Percentiles rank a stretch among this genome's conserved stretches.
phyloP scores from a whole-genome alignment of 2,888 invertebrate genomes.

The Papilio protenor region DNA sequence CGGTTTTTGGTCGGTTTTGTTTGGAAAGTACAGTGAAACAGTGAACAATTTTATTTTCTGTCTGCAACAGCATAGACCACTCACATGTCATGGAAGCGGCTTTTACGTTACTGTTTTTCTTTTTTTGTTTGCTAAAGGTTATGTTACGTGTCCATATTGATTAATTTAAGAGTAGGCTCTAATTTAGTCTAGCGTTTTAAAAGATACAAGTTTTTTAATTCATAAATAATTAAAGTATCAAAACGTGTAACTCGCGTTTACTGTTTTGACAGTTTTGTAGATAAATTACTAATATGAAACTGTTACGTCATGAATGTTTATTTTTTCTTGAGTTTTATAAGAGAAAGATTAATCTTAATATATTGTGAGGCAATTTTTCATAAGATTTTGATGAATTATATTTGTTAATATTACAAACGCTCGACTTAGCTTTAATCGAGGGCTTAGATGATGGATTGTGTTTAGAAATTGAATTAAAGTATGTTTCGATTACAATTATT shows the following conservation, averaged over 20 bases:
- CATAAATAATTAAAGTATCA: not conserved
- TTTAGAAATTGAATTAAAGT: not conserved
- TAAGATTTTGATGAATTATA: conserved; percentile 40
- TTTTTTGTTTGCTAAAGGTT: not conserved
- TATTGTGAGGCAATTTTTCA: conserved; percentile 31
- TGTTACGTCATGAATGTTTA: conserved; percentile 24
- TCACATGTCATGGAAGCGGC: conserved; percentile 27
- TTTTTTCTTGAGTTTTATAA: conserved; percentile 6
- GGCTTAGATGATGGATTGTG: conserved; percentile 35
- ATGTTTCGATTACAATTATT: not conserved
- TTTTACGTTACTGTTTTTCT: not conserved
- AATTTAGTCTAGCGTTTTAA: conserved; percentile 11
- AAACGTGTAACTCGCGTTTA: not conserved
- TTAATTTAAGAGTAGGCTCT: conserved; percentile 25
- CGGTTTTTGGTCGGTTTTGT: not conserved
- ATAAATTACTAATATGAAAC: not conserved
- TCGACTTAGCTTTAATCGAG: conserved; percentile 10
- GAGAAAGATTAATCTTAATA: conserved; percentile 20
- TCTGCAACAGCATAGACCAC: conserved; percentile 21
- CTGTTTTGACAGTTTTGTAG: not conserved
- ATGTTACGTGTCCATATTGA: conserved; percentile 25
- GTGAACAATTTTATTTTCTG: conserved; percentile 38
- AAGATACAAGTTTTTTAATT: conserved; percentile 8
- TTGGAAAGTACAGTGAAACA: not conserved
- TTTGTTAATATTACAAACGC: conserved; percentile 35